These are phyloP conservation scores for Ditula angustiorana DNA, from an alignment of 2,888 invertebrate genomes.

Conservation along the genomic window DNA sequence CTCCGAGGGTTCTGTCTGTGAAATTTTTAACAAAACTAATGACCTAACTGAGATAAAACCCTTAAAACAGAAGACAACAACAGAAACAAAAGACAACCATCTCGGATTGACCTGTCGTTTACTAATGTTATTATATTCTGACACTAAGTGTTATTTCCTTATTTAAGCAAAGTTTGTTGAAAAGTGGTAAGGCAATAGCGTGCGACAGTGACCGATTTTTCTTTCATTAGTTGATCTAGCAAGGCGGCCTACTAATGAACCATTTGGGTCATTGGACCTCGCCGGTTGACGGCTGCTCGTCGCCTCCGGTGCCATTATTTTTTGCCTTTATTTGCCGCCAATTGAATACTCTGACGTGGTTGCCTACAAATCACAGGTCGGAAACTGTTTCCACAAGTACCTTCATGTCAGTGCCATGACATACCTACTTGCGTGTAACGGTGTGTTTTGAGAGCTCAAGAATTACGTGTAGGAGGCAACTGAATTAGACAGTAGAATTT, in stretches of 20 bases:
- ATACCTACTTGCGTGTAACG: slow-evolving; percentile 53
- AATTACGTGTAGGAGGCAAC: background rate
- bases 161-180: background rate
- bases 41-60: too few species aligned
- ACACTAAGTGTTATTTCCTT: too few species aligned
- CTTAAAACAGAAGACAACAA: too few species aligned
- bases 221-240: slow-evolving; percentile 70
- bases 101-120: too few species aligned
- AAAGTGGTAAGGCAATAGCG: slow-evolving; percentile 42
- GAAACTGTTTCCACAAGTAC: slow-evolving; percentile 51
- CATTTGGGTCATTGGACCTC: slow-evolving; percentile 85
- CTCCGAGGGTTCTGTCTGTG: too few species aligned
- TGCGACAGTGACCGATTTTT: slow-evolving; percentile 73
- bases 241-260: slow-evolving; percentile 73
- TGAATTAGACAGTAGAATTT: too few species aligned
- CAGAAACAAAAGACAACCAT: too few species aligned
- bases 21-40: too few species aligned
- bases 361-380: slow-evolving; percentile 59
- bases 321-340: slow-evolving; percentile 68
- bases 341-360: slow-evolving; percentile 68
- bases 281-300: slow-evolving; percentile 71
- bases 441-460: slow-evolving; percentile 47
- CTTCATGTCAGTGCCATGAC: slow-evolving; percentile 34
- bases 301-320: slow-evolving; percentile 72
- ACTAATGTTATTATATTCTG: too few species aligned